Evolutionary conservation across 2,797 vertebrate species (phyloP).

Genomic region (Manis pentadactyla): DNA sequence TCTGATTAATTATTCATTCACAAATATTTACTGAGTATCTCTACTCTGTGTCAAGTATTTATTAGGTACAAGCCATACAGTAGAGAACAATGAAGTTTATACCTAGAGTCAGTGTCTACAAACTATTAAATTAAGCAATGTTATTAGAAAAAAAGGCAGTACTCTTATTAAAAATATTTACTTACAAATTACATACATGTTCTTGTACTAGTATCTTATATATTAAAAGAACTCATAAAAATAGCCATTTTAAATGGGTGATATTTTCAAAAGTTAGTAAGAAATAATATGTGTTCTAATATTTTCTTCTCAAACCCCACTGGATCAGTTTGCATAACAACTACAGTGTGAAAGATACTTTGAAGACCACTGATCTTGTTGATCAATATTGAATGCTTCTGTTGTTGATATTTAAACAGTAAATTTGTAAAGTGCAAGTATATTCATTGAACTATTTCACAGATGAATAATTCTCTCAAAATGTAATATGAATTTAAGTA

Average conservation of each 20-base stretch:
- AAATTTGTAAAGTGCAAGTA: constrained; percentile 2
- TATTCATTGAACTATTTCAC: background rate
- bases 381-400: background rate
- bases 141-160: background rate
- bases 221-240: background rate
- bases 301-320: background rate
- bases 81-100: background rate
- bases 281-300: background rate
- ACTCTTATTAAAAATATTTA: background rate
- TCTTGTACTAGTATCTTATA: background rate
- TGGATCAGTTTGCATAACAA: background rate
- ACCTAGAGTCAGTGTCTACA: background rate
- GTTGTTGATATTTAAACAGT: background rate
- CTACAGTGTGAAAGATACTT: background rate
- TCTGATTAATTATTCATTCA: constrained; percentile 67
- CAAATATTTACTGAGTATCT: constrained; percentile 40
- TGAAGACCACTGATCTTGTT: background rate
- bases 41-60: constrained; percentile 2
- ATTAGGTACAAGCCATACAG: background rate
- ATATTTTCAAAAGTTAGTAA: background rate
- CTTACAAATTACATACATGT: background rate
- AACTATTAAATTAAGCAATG: background rate
- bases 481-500: background rate
- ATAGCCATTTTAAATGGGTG: background rate
- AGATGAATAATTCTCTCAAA: constrained; percentile 17